A percentile compares a stretch with the other conserved stretches of the same genome.
phyloP scores from a whole-genome alignment of 2,113 vertebrate genomes.

The Dicentrarchus labrax region DNA sequence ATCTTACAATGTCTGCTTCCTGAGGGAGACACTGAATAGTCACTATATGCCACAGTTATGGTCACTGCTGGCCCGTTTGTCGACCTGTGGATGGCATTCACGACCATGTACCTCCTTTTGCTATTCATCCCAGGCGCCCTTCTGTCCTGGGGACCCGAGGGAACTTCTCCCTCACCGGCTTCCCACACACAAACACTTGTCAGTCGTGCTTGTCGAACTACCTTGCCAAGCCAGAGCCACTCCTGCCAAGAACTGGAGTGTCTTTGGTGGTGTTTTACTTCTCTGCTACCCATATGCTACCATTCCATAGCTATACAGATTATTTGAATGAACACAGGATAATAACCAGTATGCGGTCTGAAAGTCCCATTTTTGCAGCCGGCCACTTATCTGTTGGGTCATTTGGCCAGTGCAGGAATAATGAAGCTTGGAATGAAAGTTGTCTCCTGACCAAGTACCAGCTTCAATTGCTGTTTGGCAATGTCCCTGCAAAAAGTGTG shows the following conservation, averaged over 20 bases:
- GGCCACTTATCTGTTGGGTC: slow-evolving; percentile 39
- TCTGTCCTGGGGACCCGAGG: no score
- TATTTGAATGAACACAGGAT: slow-evolving; percentile 27
- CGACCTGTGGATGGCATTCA: no score
- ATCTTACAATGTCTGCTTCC: not conserved
- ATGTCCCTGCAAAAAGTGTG: slow-evolving; percentile 19
- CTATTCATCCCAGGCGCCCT: not conserved
- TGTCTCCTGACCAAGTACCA: slow-evolving; percentile 8
- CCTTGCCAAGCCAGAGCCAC: not conserved
- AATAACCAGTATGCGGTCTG: slow-evolving; percentile 42
- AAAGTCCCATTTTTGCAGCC: slow-evolving; percentile 53
- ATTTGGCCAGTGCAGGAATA: slow-evolving; percentile 38
- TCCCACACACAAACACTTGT: not conserved
- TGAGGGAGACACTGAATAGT: not conserved
- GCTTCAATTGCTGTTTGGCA: slow-evolving; percentile 47
- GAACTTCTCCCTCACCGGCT: not conserved
- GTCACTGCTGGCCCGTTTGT: not conserved
- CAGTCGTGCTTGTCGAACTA: not conserved
- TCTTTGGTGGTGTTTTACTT: not conserved
- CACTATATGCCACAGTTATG: not conserved
- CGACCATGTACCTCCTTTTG: not conserved
- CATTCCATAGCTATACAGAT: not conserved
- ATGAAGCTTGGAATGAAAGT: slow-evolving; percentile 29
- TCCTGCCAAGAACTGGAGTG: not conserved
- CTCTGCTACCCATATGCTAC: not conserved